Evolutionary conservation across 1,140 invertebrate genomes (phyloP), one percentile per base, ranked within the genome.

Genomic region (Micrasema longulum): DNA sequence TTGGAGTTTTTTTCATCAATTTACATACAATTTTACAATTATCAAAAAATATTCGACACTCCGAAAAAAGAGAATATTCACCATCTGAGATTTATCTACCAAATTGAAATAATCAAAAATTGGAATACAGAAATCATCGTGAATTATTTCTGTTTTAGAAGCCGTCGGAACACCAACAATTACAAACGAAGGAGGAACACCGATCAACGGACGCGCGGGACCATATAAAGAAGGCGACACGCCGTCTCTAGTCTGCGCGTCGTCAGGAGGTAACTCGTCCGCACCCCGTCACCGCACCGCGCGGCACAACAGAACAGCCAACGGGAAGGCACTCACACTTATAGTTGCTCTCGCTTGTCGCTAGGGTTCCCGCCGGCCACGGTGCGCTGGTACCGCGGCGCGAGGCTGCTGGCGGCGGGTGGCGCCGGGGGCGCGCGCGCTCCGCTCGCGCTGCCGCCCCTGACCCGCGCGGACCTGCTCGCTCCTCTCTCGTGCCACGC

Each of bases 371-470:
- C 95, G 0, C 87, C 89, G 38, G 95, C 95, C 4, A 89, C 87
- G 72, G 89, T 97, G 11, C 92, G 91, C 77, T 97, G 95, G 95
- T 94, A 93, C 88, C 87, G 92, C 78, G 93, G 91, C 71, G 92
- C 91, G 45, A 89, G 89, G 72, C 87, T 87, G 20, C 86, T 96
- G 35, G 83, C 80, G 67, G 80, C 81, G n/a, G 53, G 82, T 53
- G 95, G 95, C 93, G 93, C 88, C 87, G 92, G 78, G 93, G 91
- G 71, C 92, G 66, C 35, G 79, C 78, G 81, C 77, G 84, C 86
- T 82, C 82, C 86, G 74, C 79, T 91, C 77, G 76, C 85, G 20
- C 85, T 92, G 11, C 79, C 78, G 5, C 79, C 83, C 35, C 83
- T 93, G 16, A 79, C 85, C 62, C 82, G 91, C 73, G 82, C 86